Conservation (phyloP, 2,888 invertebrate species). For the Melieria picta region DNA sequence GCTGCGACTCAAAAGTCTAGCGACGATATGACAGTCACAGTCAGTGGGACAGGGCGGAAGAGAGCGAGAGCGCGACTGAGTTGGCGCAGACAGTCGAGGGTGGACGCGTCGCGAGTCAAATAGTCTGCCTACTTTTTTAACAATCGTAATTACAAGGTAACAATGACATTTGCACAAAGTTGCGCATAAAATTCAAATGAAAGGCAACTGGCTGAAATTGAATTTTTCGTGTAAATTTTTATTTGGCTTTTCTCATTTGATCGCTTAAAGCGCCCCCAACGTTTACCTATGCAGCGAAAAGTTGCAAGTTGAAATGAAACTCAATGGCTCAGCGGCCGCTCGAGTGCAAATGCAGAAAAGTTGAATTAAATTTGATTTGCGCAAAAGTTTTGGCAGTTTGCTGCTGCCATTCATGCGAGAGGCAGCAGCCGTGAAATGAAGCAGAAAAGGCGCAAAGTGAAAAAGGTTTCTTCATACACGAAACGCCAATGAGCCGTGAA, state of each 20-base stretch:
- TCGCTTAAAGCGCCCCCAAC: too few species aligned
- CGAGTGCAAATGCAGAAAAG: conserved; percentile 4
- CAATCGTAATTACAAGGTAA: conserved; percentile 38
- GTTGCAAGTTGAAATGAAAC: conserved; percentile 4
- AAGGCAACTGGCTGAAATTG: neutral
- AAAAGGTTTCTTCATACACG: too few species aligned
- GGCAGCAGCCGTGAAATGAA: too few species aligned
- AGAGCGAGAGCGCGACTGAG: neutral
- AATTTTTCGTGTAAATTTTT: too few species aligned
- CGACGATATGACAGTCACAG: conserved; percentile 4
- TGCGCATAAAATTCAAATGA: conserved; percentile 9
- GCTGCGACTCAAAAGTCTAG: neutral
- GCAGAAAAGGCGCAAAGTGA: too few species aligned
- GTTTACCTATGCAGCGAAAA: too few species aligned
- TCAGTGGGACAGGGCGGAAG: neutral
- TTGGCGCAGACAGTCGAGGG: neutral
- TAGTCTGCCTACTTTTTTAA: conserved; percentile 21
- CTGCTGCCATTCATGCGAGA: neutral
- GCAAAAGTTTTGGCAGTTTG: conserved; percentile 23
- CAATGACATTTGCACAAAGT: conserved; percentile 38
- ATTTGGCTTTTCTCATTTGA: too few species aligned
- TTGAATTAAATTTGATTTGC: conserved; percentile 27
- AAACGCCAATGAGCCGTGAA: too few species aligned
- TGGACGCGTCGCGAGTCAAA: conserved; percentile 4
- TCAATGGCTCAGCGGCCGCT: neutral